These are phyloP conservation scores for Neodon shergylaensis DNA, from an alignment of 2,113 vertebrate genomes.

Conservation along the genomic window DNA sequence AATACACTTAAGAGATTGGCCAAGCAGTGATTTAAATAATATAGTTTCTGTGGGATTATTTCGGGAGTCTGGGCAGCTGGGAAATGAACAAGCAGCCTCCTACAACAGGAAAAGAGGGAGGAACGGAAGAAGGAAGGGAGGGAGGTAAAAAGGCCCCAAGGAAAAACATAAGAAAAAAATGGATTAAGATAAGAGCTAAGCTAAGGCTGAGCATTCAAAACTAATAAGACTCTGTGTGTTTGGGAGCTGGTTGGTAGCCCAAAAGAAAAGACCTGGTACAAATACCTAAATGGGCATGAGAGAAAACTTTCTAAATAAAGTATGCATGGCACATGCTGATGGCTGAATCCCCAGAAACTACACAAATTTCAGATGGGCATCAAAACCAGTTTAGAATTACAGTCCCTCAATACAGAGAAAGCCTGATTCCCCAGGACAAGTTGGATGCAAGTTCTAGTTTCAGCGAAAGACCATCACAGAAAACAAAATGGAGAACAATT, in stretches of 20 bases:
- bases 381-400: neutral
- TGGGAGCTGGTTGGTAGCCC: neutral
- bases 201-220: neutral
- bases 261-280: neutral
- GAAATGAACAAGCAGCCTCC: too few species aligned
- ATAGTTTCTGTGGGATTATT: too few species aligned
- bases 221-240: neutral
- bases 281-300: neutral
- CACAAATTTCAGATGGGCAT: neutral
- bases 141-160: neutral
- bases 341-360: neutral
- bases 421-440: neutral
- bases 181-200: neutral
- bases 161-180: neutral
- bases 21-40: too few species aligned
- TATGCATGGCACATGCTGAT: too few species aligned
- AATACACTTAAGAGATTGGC: too few species aligned
- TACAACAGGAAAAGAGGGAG: too few species aligned
- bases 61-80: too few species aligned
- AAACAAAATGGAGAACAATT: neutral
- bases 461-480: neutral
- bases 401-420: neutral
- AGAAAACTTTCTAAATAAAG: neutral
- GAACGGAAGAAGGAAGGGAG: neutral
- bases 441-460: neutral